Conservation (phyloP, 2,113 vertebrate species). For the Aphyosemion australe region DNA sequence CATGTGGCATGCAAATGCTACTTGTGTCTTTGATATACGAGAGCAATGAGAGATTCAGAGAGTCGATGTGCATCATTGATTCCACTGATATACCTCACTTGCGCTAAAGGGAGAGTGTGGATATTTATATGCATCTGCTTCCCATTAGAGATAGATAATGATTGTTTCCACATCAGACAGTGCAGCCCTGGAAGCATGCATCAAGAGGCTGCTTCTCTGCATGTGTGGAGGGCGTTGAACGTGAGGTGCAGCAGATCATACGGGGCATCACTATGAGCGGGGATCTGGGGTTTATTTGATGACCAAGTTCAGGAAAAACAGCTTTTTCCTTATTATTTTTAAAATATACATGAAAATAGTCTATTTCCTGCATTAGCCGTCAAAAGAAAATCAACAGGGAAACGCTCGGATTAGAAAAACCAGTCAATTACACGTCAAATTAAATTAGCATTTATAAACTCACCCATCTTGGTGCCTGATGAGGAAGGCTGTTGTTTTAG, state of each 20-base stretch:
- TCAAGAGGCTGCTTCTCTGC: background rate
- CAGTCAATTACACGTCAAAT: no score
- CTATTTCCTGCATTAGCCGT: no score
- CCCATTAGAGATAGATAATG: conserved; percentile 1
- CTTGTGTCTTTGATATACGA: conserved; percentile 68
- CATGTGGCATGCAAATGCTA: conserved; percentile 39
- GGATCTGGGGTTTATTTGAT: no score
- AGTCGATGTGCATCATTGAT: conserved; percentile 28
- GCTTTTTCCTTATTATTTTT: no score
- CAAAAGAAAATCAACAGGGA: no score
- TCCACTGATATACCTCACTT: background rate
- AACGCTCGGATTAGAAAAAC: no score
- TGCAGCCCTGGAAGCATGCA: background rate
- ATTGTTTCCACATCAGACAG: background rate
- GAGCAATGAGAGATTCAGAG: conserved; percentile 44
- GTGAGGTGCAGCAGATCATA: background rate
- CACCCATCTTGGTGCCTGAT: no score
- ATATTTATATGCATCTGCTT: background rate
- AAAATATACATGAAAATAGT: no score
- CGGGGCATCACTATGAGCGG: no score
- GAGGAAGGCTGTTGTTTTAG: no score
- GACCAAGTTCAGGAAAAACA: no score
- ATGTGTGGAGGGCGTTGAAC: background rate
- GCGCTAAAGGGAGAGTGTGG: conserved; percentile 2
- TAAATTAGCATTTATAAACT: no score